Base-by-base conservation (phyloP, 1,140 invertebrate species). In the Eulimnadia texana region DNA sequence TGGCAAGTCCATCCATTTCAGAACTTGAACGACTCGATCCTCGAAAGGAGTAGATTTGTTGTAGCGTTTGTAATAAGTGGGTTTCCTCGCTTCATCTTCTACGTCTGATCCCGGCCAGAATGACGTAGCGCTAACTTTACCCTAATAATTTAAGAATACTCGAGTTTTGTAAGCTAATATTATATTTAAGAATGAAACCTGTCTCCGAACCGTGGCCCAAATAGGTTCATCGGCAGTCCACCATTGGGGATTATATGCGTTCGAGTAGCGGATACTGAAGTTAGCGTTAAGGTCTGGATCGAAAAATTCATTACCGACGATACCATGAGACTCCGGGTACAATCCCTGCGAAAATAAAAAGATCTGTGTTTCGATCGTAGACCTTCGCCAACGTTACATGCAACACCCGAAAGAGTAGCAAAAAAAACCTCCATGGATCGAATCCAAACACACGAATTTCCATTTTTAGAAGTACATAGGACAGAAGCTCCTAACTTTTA, bases 291-390 rank as follows among this genome's bases (percentile, higher is more conserved):
- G 70, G 0, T 63, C 65, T 0, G 73, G 74, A 65, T 79, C 78
- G 61, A 72, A 79, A 66, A 79, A 73, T 2, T 60, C 53, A 65
- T 80, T 80, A 42, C 66, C 68, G 22, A 74, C 69, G 28, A 80
- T 75, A 6, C 79, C 78, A 65, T 80, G 78, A 50, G 68, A 71
- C 63, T 78, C 77, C 55, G 75, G 72, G 63, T 76, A 77, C 10
- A 80, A 62, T 2, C 78, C 78, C 67, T 67, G 57, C n/a, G n/a
- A n/a, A n/a, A n/a, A n/a, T n/a, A n/a, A n/a, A n/a, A n/a, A n/a
- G n/a, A n/a, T n/a, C n/a, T n/a, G n/a, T n/a, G n/a, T n/a, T n/a
- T n/a, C n/a, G n/a, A n/a, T n/a, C n/a, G n/a, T n/a, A n/a, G n/a
- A n/a, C n/a, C n/a, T n/a, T n/a, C n/a, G n/a, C n/a, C n/a, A n/a